phyloP scores from a whole-genome alignment of 2,888 invertebrate species.

The Eilema caniola region DNA sequence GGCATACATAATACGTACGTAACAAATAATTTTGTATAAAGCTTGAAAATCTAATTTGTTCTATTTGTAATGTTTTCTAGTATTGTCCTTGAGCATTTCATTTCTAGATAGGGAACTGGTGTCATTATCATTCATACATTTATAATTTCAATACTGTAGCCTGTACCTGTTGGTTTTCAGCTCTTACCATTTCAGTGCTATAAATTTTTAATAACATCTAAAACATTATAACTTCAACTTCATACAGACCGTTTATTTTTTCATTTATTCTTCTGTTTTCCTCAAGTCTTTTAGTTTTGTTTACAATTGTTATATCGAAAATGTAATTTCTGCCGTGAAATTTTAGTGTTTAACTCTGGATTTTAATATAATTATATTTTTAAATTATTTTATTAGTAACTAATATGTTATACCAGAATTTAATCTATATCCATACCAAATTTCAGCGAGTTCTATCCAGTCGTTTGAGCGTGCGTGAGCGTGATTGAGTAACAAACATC shows the following conservation, averaged over 20 bases:
- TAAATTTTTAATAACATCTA: neutral
- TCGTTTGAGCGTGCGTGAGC: too few species aligned
- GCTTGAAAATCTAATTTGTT: constrained; percentile 46
- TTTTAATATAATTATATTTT: too few species aligned
- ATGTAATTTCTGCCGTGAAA: neutral
- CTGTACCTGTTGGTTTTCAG: neutral
- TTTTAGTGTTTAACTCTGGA: too few species aligned
- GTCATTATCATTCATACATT: neutral
- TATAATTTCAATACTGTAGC: neutral
- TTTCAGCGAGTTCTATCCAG: too few species aligned
- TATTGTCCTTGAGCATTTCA: constrained; percentile 34
- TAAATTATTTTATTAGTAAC: too few species aligned
- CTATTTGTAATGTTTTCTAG: constrained; percentile 31
- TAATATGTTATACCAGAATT: too few species aligned
- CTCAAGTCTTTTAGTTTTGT: neutral
- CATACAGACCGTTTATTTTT: neutral
- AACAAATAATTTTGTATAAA: constrained; percentile 46
- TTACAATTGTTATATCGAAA: too few species aligned
- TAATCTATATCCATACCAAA: too few species aligned
- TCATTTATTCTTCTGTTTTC: neutral
- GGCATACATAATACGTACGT: constrained; percentile 32
- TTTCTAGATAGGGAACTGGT: constrained; percentile 17
- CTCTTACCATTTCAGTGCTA: neutral
- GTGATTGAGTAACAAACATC: too few species aligned
- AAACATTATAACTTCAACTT: neutral